Evolutionary conservation across 2,888 invertebrate genomes (phyloP).

Genomic region (Linnaemya tessellans): DNA sequence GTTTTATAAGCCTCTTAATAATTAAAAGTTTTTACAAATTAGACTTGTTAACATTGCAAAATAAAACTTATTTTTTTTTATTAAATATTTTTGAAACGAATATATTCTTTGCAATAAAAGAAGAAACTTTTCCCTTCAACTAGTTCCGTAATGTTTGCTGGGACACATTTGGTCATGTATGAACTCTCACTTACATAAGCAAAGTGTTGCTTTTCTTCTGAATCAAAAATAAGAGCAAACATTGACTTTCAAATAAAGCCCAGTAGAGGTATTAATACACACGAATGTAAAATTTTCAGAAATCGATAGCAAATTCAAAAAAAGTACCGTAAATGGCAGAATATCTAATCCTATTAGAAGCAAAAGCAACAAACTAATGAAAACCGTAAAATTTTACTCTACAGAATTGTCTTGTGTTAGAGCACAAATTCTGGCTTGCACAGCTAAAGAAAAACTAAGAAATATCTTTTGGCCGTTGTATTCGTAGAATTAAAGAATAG

Average conservation of each 20-base stretch:
- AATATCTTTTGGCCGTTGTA: neutral
- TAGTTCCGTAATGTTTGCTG: neutral
- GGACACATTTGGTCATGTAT: neutral
- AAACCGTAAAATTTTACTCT: neutral
- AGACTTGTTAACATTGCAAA: too few species aligned
- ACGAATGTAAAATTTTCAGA: neutral
- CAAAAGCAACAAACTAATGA: conserved; percentile 55
- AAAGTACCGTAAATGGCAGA: neutral
- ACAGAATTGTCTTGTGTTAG: neutral
- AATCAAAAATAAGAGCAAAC: conserved; percentile 4
- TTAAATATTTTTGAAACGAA: too few species aligned
- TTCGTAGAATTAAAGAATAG: neutral
- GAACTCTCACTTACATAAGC: neutral
- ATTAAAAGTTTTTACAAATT: too few species aligned
- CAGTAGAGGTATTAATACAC: neutral
- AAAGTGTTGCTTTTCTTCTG: conserved; percentile 24
- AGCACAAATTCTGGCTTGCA: neutral
- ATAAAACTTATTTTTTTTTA: too few species aligned
- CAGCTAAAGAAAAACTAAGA: neutral
- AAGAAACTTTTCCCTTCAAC: neutral
- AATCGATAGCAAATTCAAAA: conserved; percentile 23
- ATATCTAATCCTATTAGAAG: conserved; percentile 78
- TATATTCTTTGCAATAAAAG: too few species aligned
- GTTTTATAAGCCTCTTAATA: too few species aligned
- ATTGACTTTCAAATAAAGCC: neutral